Conservation (phyloP, 2,797 vertebrate genomes). For the Labeo calbasu region DNA sequence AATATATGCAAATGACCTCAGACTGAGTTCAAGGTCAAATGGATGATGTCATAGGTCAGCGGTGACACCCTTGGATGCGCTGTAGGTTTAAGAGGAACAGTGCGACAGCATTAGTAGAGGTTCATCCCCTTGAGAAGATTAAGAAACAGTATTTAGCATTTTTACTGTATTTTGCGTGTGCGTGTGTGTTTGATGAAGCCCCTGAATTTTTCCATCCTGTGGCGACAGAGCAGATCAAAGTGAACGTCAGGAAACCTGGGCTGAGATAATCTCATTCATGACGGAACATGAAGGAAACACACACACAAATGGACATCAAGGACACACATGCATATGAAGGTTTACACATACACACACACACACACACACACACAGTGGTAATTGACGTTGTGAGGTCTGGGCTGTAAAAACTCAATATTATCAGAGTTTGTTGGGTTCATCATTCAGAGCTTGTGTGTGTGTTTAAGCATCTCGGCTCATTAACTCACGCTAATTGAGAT, state of each 20-base stretch:
- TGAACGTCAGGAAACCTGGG: constrained; percentile 45
- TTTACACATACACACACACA: background rate
- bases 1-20: background rate
- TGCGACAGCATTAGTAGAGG: background rate
- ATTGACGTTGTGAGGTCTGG: background rate
- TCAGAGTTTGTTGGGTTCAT: constrained; percentile 1
- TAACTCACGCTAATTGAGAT: constrained; percentile 23
- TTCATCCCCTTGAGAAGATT: constrained; percentile 14
- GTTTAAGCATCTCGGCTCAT: constrained; percentile 22
- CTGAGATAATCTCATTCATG: constrained; percentile 51
- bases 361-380: background rate
- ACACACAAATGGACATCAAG: constrained; percentile 10
- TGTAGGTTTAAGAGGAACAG: background rate
- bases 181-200: constrained; percentile 23
- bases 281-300: constrained; percentile 19
- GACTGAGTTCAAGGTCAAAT: background rate
- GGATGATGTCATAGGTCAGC: background rate
- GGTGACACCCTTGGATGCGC: background rate
- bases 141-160: constrained; percentile 7
- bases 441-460: background rate
- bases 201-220: constrained; percentile 26
- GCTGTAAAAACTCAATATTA: background rate
- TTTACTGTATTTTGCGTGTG: background rate
- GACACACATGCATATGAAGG: background rate
- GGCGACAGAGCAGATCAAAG: constrained; percentile 53